A percentile compares a stretch with the other conserved stretches of the same genome.
These are phyloP conservation scores for Lepidocyrtinus sp. DNA, from an alignment of 2,888 invertebrate genomes.

Conservation along the genomic window DNA sequence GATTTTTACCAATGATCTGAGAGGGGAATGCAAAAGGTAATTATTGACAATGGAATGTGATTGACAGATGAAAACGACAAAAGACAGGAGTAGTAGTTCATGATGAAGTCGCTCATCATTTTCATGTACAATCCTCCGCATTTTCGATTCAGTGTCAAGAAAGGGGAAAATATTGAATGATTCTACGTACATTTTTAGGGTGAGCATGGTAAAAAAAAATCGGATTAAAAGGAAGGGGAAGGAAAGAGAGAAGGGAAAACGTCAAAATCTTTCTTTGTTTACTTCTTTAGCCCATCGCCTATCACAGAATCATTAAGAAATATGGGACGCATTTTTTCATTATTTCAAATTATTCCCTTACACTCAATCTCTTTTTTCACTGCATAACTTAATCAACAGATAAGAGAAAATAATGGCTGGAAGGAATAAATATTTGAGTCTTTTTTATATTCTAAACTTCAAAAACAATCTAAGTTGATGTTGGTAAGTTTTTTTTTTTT, in stretches of 20 bases:
- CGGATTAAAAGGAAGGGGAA: no score
- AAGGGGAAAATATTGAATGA: not conserved
- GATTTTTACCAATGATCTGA: conserved; percentile 52
- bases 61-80: conserved; percentile 60
- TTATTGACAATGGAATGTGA: conserved; percentile 63
- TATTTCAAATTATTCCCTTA: not conserved
- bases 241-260: conserved; percentile 11
- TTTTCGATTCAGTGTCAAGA: conserved; percentile 25
- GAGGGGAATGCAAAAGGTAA: conserved; percentile 51
- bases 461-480: no score
- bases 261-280: conserved; percentile 1
- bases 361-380: no score
- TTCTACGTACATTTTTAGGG: not conserved
- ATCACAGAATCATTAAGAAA: conserved; percentile 2
- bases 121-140: conserved; percentile 1
- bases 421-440: no score
- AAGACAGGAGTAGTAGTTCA: conserved; percentile 28
- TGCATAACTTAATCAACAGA: no score
- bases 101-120: conserved; percentile 40
- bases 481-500: no score
- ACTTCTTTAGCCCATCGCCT: not conserved
- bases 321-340: conserved; percentile 2
- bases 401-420: no score
- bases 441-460: no score
- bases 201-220: no score